Evolutionary conservation across 2,888 invertebrate species (phyloP), one percentile per base, ranked within the genome.

Genomic region (Octonoba sinensis): DNA sequence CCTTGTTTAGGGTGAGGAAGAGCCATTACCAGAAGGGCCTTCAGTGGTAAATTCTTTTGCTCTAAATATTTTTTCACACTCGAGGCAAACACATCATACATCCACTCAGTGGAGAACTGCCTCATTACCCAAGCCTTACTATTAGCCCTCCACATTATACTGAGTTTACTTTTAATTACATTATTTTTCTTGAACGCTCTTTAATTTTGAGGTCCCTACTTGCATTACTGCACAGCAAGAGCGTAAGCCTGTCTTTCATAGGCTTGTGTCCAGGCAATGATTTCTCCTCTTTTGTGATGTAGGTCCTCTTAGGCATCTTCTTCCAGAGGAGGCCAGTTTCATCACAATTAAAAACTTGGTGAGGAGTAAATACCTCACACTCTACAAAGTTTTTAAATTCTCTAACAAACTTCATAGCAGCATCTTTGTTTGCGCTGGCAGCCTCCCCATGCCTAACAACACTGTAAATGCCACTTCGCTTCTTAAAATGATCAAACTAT

Each of bases 1-100:
- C n/a, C n/a, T n/a, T n/a, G n/a, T n/a, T n/a, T n/a, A 47, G 85
- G 84, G 78, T 86, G 85, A 51, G 84, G 85, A 84, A 85, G 85
- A 49, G 85, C 85, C 69, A 87, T 69, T 49, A 87, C 36, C 16
- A 24, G 24, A 62, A 85, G 62, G 51, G 20, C 57, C 64, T 60
- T 76, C 27, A 82, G 51, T 27, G 84, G 82, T 54, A 83, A 47
- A 22, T 72, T 59, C 16, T 82, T 70, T 36, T 72, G 44, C 56
- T 36, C 18, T 20, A 79, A 18, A 47, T 71, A 78, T 56, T 36
- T 57, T 20, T 3, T 77, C 18, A 81, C 83, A 22, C 59, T 72
- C 15, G 84, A 71, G n/a, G 36, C 82, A 76, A 84, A 84, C 36
- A 83, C 77, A 56, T 76, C 72, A 22, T 77, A 16, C 15, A 75